Evolutionary conservation across 92 coral and sea anemone genomes (phyloP), one percentile per base, ranked within the genome.

Genomic region (Phenganax subtilis): DNA sequence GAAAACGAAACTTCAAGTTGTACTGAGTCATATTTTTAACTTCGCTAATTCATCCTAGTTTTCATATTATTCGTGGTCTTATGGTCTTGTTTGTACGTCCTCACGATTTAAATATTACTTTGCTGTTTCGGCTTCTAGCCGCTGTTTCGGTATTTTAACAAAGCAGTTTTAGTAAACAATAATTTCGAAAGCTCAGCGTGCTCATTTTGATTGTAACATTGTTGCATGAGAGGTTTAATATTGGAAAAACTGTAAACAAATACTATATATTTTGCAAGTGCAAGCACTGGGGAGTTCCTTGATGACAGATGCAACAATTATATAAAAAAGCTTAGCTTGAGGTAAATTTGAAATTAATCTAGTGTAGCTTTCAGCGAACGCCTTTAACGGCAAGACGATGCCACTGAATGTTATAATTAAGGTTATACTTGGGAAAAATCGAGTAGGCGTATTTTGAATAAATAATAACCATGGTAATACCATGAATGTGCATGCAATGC

Each of bases 271-370:
- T 9, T 68, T 30, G 47, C 31, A 52, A 37, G 29, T 6, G 73
- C 11, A 52, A 68, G n/a, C 52, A 9, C 16, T 68, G 6, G 73
- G 52, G 37, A 68, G 29, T 30, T 11, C 37, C 15, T 8, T 37
- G 73, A 68, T 68, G 73, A 68, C 6, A 30, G 53, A 68, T 68
- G 6, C 31, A n/a, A 9, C 15, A 30, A 68, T 68, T 30, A 68
- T 68, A 37, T 37, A 5, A 53, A 17, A 17, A 68, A 68, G 73
- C 73, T 64, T 7, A 53, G 16, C 73, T 30, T 53, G 73, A 8
- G 54, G 31, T 68, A 30, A 68, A 68, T 68, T 68, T 68, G 52
- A 68, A 68, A 28, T 68, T 64, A 64, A 59, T 59, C 29, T 17
- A 64, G 70, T 64, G 17, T 8, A 64, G 31, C 70, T 64, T 64